Conservation (phyloP, 2,113 vertebrate species). For the Geothlypis trichas region DNA sequence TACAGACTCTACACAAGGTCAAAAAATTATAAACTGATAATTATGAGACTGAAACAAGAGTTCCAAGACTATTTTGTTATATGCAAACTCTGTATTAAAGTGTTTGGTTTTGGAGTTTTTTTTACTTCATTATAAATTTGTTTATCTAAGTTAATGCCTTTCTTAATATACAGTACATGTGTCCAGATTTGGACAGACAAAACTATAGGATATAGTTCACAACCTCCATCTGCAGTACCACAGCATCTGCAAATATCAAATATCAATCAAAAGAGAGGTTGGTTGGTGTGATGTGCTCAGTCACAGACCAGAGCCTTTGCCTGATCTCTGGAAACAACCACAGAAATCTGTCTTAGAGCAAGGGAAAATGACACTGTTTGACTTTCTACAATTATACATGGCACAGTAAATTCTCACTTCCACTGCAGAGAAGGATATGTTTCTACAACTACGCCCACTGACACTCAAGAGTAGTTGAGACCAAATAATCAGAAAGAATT, state of each 20-base stretch:
- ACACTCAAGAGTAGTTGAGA: not conserved
- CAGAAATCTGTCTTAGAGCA: not conserved
- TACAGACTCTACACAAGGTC: not conserved
- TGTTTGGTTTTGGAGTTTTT: not conserved
- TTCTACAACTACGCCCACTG: not conserved
- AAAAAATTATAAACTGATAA: not conserved
- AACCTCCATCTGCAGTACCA: not conserved
- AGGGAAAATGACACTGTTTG: not conserved
- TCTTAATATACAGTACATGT: not conserved
- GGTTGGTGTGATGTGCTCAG: not conserved
- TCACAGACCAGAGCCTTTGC: slow-evolving; percentile 23
- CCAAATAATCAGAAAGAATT: not conserved
- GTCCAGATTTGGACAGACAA: not conserved
- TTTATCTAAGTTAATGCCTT: not conserved
- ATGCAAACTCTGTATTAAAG: not conserved
- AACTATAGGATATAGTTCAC: not conserved
- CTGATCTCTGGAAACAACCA: not conserved
- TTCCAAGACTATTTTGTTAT: not conserved
- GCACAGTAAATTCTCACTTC: not conserved
- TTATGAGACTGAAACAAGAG: not conserved
- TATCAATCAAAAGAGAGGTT: slow-evolving; percentile 12
- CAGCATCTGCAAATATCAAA: slow-evolving; percentile 8
- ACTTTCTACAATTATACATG: not conserved
- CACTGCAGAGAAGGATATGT: not conserved
- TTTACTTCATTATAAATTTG: not conserved